phyloP scores from a whole-genome alignment of 2,113 vertebrate species.

The Psittacara wagleri region DNA sequence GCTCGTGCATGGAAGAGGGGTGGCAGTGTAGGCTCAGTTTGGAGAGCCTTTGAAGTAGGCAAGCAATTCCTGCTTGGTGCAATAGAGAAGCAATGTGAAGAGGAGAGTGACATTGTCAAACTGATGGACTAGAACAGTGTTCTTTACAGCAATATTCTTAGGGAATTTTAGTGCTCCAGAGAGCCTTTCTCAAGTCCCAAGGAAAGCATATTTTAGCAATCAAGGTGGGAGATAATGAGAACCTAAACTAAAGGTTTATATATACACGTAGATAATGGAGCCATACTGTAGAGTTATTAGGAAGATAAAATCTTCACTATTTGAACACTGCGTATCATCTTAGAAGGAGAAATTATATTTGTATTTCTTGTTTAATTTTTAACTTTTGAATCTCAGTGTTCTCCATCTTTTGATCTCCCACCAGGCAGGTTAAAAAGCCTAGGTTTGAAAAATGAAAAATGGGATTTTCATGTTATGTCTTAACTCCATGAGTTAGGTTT shows the following conservation, averaged over 20 bases:
- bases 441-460: background rate
- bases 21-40: background rate
- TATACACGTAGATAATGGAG: background rate
- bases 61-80: background rate
- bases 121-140: background rate
- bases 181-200: background rate
- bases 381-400: background rate
- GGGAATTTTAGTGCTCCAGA: background rate
- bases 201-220: background rate
- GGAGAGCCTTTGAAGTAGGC: background rate
- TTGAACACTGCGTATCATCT: accelerated
- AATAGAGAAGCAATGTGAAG: background rate
- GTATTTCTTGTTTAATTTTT: background rate
- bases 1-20: background rate
- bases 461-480: background rate
- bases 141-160: background rate
- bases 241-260: background rate
- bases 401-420: background rate
- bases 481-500: background rate
- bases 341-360: background rate
- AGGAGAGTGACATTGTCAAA: background rate
- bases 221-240: background rate
- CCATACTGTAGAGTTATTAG: background rate
- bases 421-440: background rate
- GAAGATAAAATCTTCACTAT: background rate